Evolutionary conservation across 2,797 vertebrate genomes (phyloP).

Genomic region (Vipera ursinii): DNA sequence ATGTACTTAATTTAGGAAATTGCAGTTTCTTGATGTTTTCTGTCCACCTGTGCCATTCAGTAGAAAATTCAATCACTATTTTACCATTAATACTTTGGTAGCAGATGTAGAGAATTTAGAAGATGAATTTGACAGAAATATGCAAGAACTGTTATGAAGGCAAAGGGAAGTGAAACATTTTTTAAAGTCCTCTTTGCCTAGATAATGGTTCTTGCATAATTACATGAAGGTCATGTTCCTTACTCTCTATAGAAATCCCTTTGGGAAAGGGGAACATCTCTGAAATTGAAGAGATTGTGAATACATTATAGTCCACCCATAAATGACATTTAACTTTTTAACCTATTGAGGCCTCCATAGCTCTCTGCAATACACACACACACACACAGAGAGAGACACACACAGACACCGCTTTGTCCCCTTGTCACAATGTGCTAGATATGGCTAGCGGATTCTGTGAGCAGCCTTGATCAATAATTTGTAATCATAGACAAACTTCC

Average conservation of each 20-base stretch:
- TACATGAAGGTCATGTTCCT: not conserved
- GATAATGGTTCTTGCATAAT: not conserved
- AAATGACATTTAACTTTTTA: not conserved
- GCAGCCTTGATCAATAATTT: not conserved
- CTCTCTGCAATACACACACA: not conserved
- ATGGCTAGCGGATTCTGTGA: not conserved
- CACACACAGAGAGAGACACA: too few species aligned
- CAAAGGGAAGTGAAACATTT: not conserved
- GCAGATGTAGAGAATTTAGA: not conserved
- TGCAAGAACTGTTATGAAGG: not conserved
- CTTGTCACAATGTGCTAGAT: not conserved
- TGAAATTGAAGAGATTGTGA: not conserved
- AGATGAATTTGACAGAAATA: not conserved
- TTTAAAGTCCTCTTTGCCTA: not conserved
- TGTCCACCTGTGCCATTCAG: not conserved
- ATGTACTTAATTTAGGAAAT: not conserved
- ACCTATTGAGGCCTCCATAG: not conserved
- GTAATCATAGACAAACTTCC: not conserved
- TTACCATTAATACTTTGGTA: not conserved
- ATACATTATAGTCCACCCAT: not conserved
- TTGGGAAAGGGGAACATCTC: not conserved
- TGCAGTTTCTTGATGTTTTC: not conserved
- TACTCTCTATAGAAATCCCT: not conserved
- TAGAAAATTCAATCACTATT: not conserved
- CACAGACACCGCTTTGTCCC: not conserved